Base-by-base conservation (phyloP, 2,113 vertebrate species). In the Arizona elegans region DNA sequence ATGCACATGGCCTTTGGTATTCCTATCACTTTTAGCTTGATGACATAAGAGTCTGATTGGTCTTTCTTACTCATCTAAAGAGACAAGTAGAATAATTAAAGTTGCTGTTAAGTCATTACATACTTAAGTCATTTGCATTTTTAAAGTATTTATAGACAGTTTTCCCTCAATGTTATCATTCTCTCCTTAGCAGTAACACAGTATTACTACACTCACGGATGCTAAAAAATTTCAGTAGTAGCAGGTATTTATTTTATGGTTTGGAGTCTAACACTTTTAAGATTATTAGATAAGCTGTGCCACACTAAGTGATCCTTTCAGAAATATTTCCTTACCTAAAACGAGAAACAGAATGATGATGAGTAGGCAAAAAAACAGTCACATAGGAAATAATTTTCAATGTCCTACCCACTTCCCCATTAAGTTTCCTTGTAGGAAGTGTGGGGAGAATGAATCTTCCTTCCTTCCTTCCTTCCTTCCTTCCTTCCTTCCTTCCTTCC, bases 111-210 rank as follows among this genome's bases (percentile, higher is more conserved):
- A 75, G 91, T 94, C 90, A 94, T 86, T 91, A 93, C 88, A 96
- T 86, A 91, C 92, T 56, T 95, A 95, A 94, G 91, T 87, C 95
- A 24, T 96, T 96, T 94, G 24, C 91, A 95, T 95, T 91, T 96
- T 96, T 94, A 96, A 94, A 23, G 24, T 96, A 24, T 91, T 89
- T 95, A 0, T 9, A 91, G 62, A 96, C 24, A 38, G 92, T 29
- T 93, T n/a, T 93, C n/a, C 92, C 92, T 96, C 91, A 65, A 21
- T 86, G 94, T 56, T 58, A 56, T 58, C 54, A 87, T 58, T 19
- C 91, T 3, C 92, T 96, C 50, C 90, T 96, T 86, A 92, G 65
- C 33, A 95, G 23, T 93, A 56, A 92, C 89, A 94, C 90, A 91
- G 90, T 94, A 92, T 95, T 96, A 96, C 38, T 94, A 92, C 19